Base-by-base conservation (phyloP, 2,797 vertebrate genomes). In the Sebastes hubbsi region DNA sequence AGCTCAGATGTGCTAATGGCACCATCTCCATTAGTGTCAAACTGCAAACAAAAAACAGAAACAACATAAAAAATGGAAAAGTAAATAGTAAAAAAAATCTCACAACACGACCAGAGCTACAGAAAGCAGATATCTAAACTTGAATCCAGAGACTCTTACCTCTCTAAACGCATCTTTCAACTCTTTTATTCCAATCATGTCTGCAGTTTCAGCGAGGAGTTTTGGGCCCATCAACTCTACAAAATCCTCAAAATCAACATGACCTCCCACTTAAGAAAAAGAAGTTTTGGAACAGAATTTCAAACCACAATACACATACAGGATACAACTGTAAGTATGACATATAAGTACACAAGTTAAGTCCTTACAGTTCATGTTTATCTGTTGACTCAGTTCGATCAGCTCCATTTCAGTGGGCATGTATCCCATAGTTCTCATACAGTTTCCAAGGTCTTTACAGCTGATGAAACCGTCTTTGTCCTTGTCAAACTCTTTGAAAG, bases 351-450 rank as follows among this genome's bases (percentile, higher is more conserved):
- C 1, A 49, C 2, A 36, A 18, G 30, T 30, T 30, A 18, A 13
- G n/a, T 58, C 24, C 93, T 97, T 91, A 99, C 98, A 0, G 93
- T 99, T 99, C 98, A 99, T 99, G 95, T 99, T 99, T 92, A 99
- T 98, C 93, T 98, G 98, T 89, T 99, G 98, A 86, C 98, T 98
- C 38, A 99, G 94, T 80, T 99, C 98, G 6, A 99, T 98, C 68
- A 99, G 96, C 88, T 99, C 98, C 98, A 99, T 99, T 90, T 99
- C 98, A 0, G 98, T 99, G 36, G 98, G 98, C 98, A 99, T 99
- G 95, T 97, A 99, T 80, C 98, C 98, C 98, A 99, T 99, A 12
- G 98, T 99, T 63, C 98, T 96, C 98, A 99, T 99, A 86, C 98
- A 99, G 93, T 99, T 98, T 25, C 98, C 98, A 79, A 99, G 95